Evolutionary conservation across 30 jellyfish, hydroid and myxozoan genomes (phyloP).

Genomic region (Hydractinia symbiolongicarpus): DNA sequence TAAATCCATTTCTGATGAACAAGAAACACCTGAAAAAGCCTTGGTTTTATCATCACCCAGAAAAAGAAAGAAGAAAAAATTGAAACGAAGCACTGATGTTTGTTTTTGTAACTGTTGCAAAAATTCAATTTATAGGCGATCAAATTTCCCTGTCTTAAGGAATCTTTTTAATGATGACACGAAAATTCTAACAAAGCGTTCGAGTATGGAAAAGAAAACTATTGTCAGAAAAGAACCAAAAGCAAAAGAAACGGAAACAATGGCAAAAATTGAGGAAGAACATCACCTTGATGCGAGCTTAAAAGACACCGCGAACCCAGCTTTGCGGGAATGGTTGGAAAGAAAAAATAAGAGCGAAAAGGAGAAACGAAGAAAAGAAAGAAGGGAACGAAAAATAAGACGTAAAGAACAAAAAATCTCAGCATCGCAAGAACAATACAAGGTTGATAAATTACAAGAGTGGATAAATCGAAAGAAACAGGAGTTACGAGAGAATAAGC

Average conservation of each 20-base stretch:
- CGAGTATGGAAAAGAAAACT: background rate
- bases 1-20: conserved; percentile 1
- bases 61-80: too few species aligned
- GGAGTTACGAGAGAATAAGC: conserved; percentile 17
- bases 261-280: background rate
- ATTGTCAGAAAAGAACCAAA: conserved; percentile 1
- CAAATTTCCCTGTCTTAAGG: background rate
- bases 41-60: background rate
- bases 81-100: background rate
- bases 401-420: background rate
- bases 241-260: background rate
- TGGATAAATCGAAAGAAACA: conserved; percentile 23
- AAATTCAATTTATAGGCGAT: background rate
- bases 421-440: background rate
- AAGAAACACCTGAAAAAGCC: background rate
- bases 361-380: conserved; percentile 22
- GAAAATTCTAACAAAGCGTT: too few species aligned
- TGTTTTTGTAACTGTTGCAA: conserved; percentile 9
- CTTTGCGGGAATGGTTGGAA: conserved; percentile 12
- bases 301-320: conserved; percentile 21
- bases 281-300: conserved; percentile 2
- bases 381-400: background rate
- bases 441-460: background rate
- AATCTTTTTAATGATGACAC: conserved; percentile 6
- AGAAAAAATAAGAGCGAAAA: conserved; percentile 15